Evolutionary conservation across 2,797 vertebrate genomes (phyloP).

Genomic region (Zalophus californianus): DNA sequence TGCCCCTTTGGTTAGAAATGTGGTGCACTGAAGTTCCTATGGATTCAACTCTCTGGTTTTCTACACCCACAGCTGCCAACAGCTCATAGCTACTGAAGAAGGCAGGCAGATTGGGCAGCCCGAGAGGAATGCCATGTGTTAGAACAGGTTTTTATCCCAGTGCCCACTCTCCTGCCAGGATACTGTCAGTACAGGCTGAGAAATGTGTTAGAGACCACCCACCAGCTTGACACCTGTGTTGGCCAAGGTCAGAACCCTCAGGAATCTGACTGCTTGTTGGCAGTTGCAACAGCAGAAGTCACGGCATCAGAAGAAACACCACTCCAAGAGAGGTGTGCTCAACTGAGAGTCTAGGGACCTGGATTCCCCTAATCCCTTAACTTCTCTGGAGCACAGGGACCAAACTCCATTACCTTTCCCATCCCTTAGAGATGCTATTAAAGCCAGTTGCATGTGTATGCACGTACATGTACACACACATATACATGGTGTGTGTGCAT

Average conservation of each 20-base stretch:
- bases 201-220: background rate
- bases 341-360: background rate
- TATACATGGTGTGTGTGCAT: background rate
- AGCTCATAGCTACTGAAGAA: slow-evolving; percentile 46
- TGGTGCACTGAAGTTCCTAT: background rate
- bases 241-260: slow-evolving; percentile 50
- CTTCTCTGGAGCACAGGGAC: background rate
- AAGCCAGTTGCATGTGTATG: background rate
- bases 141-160: background rate
- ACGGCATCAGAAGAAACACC: background rate
- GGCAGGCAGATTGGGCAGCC: background rate
- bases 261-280: background rate
- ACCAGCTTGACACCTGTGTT: background rate
- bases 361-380: background rate
- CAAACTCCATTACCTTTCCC: background rate
- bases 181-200: slow-evolving; percentile 53
- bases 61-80: slow-evolving; percentile 41
- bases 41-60: background rate
- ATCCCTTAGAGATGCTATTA: background rate
- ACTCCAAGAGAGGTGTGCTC: background rate
- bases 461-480: too few species aligned
- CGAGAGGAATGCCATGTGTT: background rate
- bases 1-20: background rate
- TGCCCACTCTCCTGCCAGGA: slow-evolving; percentile 41
- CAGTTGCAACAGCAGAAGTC: background rate